Evolutionary conservation across 1,140 invertebrate genomes (phyloP).

Genomic region (Maconellicoccus hirsutus): DNA sequence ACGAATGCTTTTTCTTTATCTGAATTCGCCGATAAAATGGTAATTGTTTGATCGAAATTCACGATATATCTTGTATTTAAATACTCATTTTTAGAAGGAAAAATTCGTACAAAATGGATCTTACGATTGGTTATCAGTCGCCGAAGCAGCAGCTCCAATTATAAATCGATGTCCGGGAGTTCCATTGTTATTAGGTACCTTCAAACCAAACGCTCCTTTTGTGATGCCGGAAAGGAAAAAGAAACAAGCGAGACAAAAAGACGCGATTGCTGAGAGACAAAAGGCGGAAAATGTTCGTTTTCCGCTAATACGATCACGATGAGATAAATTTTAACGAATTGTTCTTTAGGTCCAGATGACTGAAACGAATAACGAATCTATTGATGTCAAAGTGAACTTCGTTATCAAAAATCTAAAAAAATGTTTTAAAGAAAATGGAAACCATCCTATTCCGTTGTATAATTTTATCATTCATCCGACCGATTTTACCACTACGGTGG

Average conservation of each 20-base stretch:
- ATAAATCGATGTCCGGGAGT: background rate
- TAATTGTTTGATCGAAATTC: background rate
- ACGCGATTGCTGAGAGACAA: background rate
- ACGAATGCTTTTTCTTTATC: background rate
- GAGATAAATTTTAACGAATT: background rate
- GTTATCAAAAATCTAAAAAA: slow-evolving; percentile 3
- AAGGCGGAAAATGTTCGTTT: background rate
- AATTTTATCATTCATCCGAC: slow-evolving; percentile 23
- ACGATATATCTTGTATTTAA: too few species aligned
- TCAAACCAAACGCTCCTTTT: background rate
- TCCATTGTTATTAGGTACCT: background rate
- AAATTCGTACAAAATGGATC: background rate
- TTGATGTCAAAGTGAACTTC: slow-evolving; percentile 14
- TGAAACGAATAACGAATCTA: slow-evolving; percentile 1
- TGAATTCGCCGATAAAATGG: background rate
- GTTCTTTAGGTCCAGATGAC: background rate
- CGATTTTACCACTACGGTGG: slow-evolving; percentile 11
- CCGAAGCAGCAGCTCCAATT: background rate
- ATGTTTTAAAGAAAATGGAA: slow-evolving; percentile 11
- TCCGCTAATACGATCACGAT: background rate
- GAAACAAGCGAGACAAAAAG: background rate
- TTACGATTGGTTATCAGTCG: background rate
- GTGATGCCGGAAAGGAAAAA: background rate
- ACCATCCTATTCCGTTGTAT: slow-evolving; percentile 16
- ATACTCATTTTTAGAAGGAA: background rate